Conservation (phyloP, 2,888 invertebrate genomes). For the Yponomeuta sedellus region DNA sequence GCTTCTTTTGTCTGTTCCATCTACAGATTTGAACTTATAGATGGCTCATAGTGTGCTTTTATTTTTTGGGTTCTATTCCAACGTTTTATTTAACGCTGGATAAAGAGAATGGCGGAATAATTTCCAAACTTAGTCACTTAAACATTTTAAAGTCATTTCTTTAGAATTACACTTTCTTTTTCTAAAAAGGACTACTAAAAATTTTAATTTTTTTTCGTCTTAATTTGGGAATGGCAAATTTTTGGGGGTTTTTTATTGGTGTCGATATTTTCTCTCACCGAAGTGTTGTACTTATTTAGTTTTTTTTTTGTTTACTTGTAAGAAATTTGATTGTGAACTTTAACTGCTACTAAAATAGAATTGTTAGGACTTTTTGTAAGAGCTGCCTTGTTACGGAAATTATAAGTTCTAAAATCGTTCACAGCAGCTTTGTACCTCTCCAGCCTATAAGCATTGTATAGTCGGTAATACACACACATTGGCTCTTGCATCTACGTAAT, state of each 20-base stretch:
- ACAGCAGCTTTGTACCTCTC: too few species aligned
- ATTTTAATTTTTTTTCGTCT: constrained; percentile 16
- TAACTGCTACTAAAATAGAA: constrained; percentile 10
- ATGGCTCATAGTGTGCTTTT: background rate
- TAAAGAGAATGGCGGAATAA: background rate
- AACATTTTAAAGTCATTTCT: background rate
- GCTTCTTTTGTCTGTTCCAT: background rate
- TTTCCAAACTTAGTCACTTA: background rate
- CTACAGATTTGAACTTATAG: background rate
- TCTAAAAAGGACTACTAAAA: constrained; percentile 21
- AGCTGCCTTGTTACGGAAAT: background rate
- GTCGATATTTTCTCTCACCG: constrained; percentile 24
- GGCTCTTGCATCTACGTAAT: too few species aligned
- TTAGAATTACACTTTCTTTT: constrained; percentile 11
- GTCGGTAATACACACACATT: too few species aligned
- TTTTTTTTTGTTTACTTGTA: constrained; percentile 39
- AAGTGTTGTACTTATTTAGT: constrained; percentile 38
- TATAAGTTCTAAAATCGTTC: background rate
- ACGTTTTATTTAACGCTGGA: background rate
- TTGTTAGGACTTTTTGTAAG: background rate
- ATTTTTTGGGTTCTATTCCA: background rate
- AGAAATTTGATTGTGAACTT: constrained; percentile 28
- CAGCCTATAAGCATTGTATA: too few species aligned
- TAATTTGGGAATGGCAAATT: constrained; percentile 28
- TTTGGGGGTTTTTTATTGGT: constrained; percentile 29